Evolutionary conservation across 2,888 invertebrate species (phyloP).

Genomic region (Pammene fasciana): DNA sequence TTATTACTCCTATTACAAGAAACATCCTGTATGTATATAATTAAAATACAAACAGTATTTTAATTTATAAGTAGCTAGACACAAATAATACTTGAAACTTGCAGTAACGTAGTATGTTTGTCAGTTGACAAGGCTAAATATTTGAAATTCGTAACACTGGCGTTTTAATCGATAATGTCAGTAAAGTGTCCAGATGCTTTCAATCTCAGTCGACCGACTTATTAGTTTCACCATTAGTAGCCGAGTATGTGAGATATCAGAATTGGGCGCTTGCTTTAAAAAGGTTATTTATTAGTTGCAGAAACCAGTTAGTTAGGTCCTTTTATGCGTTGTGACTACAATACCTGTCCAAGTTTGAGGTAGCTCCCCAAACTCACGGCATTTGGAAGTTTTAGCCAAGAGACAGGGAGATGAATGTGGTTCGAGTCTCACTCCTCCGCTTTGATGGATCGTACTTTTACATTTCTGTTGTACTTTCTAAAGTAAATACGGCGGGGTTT

Average conservation of each 20-base stretch:
- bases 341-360: conserved; percentile 36
- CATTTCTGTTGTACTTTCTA: conserved; percentile 25
- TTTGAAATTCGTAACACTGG: background rate
- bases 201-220: background rate
- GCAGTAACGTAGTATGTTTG: background rate
- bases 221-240: background rate
- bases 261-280: background rate
- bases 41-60: too few species aligned
- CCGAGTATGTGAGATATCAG: background rate
- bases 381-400: conserved; percentile 31
- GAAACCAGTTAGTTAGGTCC: background rate
- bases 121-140: background rate
- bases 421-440: conserved; percentile 25
- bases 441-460: conserved; percentile 40
- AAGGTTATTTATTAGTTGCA: background rate
- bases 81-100: too few species aligned
- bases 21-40: too few species aligned
- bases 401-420: conserved; percentile 40
- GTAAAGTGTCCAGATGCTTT: background rate
- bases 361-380: conserved; percentile 28
- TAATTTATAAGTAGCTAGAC: too few species aligned
- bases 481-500: conserved; percentile 31
- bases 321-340: background rate
- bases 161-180: conserved; percentile 3
- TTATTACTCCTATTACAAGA: too few species aligned